phyloP scores from a whole-genome alignment of 2,113 vertebrate genomes.

The Platycercus adscitus region DNA sequence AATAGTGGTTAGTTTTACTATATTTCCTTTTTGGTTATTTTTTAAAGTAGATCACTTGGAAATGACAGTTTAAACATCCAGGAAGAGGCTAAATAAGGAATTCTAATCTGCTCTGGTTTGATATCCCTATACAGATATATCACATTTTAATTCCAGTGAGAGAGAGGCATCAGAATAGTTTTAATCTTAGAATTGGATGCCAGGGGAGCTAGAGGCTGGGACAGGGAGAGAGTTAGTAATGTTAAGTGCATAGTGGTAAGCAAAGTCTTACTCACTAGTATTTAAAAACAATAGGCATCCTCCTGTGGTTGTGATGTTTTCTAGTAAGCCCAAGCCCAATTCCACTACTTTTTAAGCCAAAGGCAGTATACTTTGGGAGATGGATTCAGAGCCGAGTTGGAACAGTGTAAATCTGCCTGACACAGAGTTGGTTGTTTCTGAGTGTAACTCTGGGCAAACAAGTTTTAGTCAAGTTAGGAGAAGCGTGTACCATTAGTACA shows the following conservation, averaged over 20 bases:
- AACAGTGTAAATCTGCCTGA: background rate
- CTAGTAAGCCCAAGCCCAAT: too few species aligned
- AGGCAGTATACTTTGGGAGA: background rate
- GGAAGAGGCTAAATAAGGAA: background rate
- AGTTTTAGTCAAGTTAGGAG: background rate
- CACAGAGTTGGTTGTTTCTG: background rate
- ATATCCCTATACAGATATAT: background rate
- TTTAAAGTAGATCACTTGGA: background rate
- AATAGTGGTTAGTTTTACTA: background rate
- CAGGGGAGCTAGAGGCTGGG: background rate
- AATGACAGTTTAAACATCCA: background rate
- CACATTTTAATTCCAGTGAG: background rate
- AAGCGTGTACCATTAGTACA: background rate
- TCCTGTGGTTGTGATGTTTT: background rate
- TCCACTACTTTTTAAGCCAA: background rate
- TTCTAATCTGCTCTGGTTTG: background rate
- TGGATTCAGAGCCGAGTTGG: background rate
- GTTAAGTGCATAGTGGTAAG: background rate
- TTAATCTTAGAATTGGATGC: too few species aligned
- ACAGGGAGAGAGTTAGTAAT: background rate
- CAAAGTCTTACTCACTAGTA: fast-evolving
- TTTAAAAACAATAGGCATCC: background rate
- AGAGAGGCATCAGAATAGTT: background rate
- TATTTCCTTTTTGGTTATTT: background rate
- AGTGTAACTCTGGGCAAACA: background rate